Evolutionary conservation across 2,113 vertebrate genomes (phyloP), one percentile per base, ranked within the genome.

Genomic region (Oncorhynchus clarkii): DNA sequence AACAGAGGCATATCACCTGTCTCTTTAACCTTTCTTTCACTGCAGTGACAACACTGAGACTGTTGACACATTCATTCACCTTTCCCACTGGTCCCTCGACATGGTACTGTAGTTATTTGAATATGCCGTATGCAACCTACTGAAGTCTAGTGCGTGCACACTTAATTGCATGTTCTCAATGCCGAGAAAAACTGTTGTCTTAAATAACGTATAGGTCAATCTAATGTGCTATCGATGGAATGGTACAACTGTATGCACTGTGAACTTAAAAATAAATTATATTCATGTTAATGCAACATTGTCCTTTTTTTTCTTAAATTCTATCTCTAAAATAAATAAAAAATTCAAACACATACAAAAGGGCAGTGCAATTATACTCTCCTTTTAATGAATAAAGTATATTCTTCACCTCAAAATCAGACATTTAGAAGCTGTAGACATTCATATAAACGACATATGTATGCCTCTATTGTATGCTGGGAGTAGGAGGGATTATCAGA

Each of bases 231-330:
- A 14, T 89, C 82, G 77, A 87, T 51, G 85, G 84, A 88, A 86
- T 80, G 83, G 86, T 88, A 89, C 77, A 73, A 87, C 84, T 89
- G 90, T 92, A 87, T 81, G 83, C 92, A 92, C 92, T 93, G 91
- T 93, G 90, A 91, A 90, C 76, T 85, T 71, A 87, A 86, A 92
- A 94, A 76, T n/a, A 85, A 85, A 81, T 82, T 70, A 82, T 81
- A 78, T 88, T 80, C 31, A 70, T 74, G 71, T 77, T 65, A 18
- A 68, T 68, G 13, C 66, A 18, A 7, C 29, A 45, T 27, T 75
- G 45, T 67, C 45, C 57, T 22, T 31, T 34, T 57, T 49, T 20
- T 45, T 66, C 16, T 51, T 51, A 1, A 18, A 18, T 54, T 54
- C 16, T 54, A 5, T 54, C 51, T 16, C 3, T 18, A 54, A 7